phyloP scores from a whole-genome alignment of 2,113 vertebrate species.

The Motacilla tschutschensis region DNA sequence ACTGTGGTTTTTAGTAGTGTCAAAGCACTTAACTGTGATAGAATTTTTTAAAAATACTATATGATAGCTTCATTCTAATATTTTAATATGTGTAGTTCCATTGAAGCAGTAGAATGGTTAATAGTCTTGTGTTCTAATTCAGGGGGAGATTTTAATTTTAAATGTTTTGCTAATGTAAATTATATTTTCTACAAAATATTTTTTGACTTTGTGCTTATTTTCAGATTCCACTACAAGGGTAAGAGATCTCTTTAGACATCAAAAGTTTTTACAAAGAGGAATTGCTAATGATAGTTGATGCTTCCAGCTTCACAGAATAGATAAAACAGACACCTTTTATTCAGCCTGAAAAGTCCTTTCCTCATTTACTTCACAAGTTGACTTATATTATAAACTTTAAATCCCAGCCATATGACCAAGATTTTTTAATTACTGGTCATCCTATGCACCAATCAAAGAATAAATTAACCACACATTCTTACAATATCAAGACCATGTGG shows the following conservation, averaged over 20 bases:
- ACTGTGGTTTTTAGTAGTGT: not conserved
- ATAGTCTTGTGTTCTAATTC: not conserved
- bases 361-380: not conserved
- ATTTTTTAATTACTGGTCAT: not conserved
- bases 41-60: rapidly evolving
- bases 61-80: not conserved
- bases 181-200: not conserved
- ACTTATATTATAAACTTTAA: not conserved
- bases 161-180: not conserved
- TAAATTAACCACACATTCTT: not conserved
- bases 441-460: not conserved
- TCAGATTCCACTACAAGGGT: not conserved
- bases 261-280: not conserved
- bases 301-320: not conserved
- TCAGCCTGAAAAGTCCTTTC: not conserved
- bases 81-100: rapidly evolving
- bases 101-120: not conserved
- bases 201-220: not conserved
- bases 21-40: not conserved
- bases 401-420: not conserved
- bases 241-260: not conserved
- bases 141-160: not conserved
- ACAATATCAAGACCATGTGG: not conserved
- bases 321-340: not conserved
- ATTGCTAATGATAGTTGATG: not conserved